phyloP scores from a whole-genome alignment of 2,888 invertebrate genomes.

The Epirrhoe alternata region DNA sequence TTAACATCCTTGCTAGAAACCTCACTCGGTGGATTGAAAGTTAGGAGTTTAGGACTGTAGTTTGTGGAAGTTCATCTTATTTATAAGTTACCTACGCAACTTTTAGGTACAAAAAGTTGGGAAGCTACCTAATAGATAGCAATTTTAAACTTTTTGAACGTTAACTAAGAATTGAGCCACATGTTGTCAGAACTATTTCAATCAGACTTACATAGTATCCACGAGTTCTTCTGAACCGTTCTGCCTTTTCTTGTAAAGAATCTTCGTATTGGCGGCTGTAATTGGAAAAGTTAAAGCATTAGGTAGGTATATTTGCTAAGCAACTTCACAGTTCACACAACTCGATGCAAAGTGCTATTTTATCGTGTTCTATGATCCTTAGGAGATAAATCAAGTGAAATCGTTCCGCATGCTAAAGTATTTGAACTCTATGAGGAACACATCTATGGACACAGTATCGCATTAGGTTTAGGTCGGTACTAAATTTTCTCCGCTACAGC shows the following conservation, averaged over 20 bases:
- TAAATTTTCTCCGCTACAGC: neutral
- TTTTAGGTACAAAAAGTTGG: neutral
- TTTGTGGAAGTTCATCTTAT: too few relatives aligned
- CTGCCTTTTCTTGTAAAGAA: slow-evolving; percentile 61
- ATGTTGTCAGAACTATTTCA: slow-evolving; percentile 5
- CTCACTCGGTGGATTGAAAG: neutral
- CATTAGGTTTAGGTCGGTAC: neutral
- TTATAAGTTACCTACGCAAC: too few relatives aligned
- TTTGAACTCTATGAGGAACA: slow-evolving; percentile 2
- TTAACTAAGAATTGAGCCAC: neutral
- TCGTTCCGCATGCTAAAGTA: slow-evolving; percentile 18
- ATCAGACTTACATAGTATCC: slow-evolving; percentile 60
- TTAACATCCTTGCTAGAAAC: neutral
- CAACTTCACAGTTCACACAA: slow-evolving; percentile 12
- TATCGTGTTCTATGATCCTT: slow-evolving; percentile 23
- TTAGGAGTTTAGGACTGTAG: neutral
- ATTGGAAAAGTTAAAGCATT: slow-evolving; percentile 38
- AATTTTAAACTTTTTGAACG: neutral
- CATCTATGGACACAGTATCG: slow-evolving; percentile 2
- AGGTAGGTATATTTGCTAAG: slow-evolving; percentile 7
- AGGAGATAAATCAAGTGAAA: slow-evolving; percentile 21
- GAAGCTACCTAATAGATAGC: neutral
- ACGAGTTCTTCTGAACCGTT: slow-evolving; percentile 61
- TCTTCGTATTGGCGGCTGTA: slow-evolving; percentile 68
- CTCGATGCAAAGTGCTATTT: slow-evolving; percentile 16